Conservation (phyloP, 2,113 vertebrate genomes). For the Morone saxatilis region DNA sequence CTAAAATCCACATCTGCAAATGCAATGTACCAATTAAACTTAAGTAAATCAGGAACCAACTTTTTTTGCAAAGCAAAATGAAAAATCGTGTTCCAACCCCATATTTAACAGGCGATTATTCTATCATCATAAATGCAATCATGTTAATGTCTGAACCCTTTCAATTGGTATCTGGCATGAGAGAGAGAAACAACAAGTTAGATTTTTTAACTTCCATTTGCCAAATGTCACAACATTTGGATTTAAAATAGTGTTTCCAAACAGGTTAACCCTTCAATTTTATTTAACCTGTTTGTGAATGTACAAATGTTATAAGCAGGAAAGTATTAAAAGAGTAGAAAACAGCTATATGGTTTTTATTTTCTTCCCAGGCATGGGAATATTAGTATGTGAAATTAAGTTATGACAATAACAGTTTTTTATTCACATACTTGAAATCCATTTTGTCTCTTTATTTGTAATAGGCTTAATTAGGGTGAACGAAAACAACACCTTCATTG, state of each 20-base stretch:
- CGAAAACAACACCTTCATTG: no score
- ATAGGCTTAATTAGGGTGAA: no score
- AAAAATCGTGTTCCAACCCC: neutral
- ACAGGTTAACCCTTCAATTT: no score
- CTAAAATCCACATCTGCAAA: neutral
- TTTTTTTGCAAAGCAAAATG: neutral
- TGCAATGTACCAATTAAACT: neutral
- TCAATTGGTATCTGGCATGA: neutral
- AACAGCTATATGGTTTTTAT: no score
- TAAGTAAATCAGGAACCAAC: neutral
- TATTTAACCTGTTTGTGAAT: no score
- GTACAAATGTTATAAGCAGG: no score
- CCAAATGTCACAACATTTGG: neutral
- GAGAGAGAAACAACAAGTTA: neutral
- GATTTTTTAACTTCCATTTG: neutral
- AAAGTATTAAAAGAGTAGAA: no score
- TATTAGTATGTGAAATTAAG: no score
- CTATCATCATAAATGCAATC: neutral
- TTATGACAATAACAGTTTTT: no score
- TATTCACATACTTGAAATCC: no score
- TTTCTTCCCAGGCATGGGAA: no score
- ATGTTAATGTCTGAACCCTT: neutral
- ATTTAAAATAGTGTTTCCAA: neutral
- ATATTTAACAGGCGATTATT: neutral
- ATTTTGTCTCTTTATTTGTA: no score